Evolutionary conservation across 1,140 invertebrate species (phyloP), one percentile per base, ranked within the genome.

Genomic region (Octopus bimaculoides): DNA sequence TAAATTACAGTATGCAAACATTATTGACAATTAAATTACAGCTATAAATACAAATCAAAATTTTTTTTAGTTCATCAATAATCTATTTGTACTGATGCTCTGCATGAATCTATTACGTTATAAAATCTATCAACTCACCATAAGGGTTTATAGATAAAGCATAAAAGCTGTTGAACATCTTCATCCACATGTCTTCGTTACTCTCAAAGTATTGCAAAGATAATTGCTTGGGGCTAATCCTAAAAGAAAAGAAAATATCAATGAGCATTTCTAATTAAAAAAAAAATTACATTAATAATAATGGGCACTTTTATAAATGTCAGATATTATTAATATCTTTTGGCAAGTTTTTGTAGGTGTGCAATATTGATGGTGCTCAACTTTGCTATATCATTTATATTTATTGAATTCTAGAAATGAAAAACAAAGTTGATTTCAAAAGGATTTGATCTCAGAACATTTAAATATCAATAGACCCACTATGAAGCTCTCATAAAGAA

Each of bases 81-180:
- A 41, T 41, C 26, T 41, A 41, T 41, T 41, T 41, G 26, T 56
- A 54, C 79, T 74, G 76, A 75, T 26, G n/a, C 26, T 75, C n/a
- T 41, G 17, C 17, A 54, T 75, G 10, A 20, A 52, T 20, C 73
- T 20, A 74, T 20, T 61, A 61, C 4, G 56, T 61, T 14, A 9
- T 20, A 74, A 74, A 17, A 74, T 14, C 9, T 12, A 74, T 74
- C 20, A 74, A 74, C 73, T 74, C 52, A 75, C 74, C 74, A 52
- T 75, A 17, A 9, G 74, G 52, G 52, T 75, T 75, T 41, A 53
- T 5, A 53, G 74, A 52, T 41, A 75, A 14, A 41, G 74, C 20
- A 53, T 75, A 75, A 52, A 75, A 52, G 17, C 52, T 75, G 20
- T 75, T 12, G 52, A 75, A 75, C 26, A 75, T 52, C 41, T 52